A percentile compares a stretch with the other conserved stretches of the same genome.
Evolutionary conservation across 2,797 vertebrate genomes (phyloP).

Genomic region (Gambusia yucatana): DNA sequence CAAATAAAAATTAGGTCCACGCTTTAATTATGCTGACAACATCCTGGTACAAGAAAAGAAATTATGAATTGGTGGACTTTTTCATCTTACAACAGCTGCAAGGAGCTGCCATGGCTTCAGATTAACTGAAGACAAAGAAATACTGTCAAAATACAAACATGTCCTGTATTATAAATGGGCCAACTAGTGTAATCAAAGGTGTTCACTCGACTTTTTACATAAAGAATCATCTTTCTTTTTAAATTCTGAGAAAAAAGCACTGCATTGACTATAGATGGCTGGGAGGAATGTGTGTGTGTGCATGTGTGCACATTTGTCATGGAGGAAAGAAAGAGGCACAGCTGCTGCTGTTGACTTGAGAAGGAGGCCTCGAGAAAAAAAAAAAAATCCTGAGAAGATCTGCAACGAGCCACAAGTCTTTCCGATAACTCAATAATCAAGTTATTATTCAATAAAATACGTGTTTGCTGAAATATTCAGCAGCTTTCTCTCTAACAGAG

Average conservation of each 20-base stretch:
- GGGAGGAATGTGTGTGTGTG: background rate
- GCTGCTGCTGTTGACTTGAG: background rate
- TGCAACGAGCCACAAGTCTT: background rate
- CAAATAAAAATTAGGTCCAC: background rate
- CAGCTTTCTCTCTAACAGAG: background rate
- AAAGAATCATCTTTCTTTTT: background rate
- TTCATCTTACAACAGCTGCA: background rate
- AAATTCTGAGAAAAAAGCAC: background rate
- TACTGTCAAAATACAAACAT: background rate
- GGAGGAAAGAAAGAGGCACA: background rate
- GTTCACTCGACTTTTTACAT: background rate
- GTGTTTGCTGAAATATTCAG: constrained; percentile 11
- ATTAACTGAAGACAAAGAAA: background rate
- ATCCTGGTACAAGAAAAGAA: background rate
- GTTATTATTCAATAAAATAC: background rate
- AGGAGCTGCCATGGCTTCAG: background rate
- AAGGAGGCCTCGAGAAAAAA: background rate
- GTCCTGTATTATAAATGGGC: background rate
- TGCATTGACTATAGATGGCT: background rate
- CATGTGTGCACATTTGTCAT: background rate
- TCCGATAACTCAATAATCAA: background rate
- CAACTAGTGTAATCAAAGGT: background rate
- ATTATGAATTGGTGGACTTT: background rate
- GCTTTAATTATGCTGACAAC: background rate
- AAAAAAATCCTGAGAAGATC: background rate